phyloP scores from a whole-genome alignment of 2,113 vertebrate species.

The Nesoenas mayeri region DNA sequence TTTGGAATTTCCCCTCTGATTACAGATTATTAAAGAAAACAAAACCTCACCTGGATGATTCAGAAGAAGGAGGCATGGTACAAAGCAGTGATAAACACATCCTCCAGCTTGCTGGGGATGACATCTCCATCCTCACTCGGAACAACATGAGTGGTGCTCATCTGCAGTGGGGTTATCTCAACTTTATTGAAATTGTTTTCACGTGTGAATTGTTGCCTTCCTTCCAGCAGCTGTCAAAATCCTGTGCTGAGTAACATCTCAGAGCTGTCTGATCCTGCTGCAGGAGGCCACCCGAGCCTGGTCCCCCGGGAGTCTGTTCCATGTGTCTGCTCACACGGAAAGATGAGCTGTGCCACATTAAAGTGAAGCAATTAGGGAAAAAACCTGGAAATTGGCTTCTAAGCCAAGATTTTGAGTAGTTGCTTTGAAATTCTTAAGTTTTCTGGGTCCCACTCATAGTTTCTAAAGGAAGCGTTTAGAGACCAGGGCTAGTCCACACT shows the following conservation, averaged over 20 bases:
- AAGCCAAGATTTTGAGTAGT: background rate
- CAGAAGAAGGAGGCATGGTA: background rate
- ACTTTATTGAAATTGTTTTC: background rate
- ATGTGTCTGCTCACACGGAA: accelerated
- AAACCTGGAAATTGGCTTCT: background rate
- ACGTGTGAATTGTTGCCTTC: background rate
- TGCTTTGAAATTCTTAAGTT: background rate
- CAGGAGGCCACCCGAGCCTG: accelerated
- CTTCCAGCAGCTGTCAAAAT: conserved; percentile 10
- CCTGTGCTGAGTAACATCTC: background rate
- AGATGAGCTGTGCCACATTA: background rate
- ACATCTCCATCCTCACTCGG: background rate
- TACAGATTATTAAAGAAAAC: background rate
- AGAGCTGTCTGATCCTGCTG: background rate
- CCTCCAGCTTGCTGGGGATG: background rate
- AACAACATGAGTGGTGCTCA: accelerated
- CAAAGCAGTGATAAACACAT: background rate
- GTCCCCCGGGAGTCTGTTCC: background rate
- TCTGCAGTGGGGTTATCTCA: background rate
- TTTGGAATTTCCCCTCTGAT: background rate
- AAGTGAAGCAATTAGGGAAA: background rate
- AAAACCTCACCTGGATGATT: background rate
- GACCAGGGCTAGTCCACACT: background rate
- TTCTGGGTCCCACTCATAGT: background rate
- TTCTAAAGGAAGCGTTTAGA: background rate